These are phyloP conservation scores for Oophaga sylvatica DNA, from an alignment of 2,797 vertebrate species.

Conservation along the genomic window DNA sequence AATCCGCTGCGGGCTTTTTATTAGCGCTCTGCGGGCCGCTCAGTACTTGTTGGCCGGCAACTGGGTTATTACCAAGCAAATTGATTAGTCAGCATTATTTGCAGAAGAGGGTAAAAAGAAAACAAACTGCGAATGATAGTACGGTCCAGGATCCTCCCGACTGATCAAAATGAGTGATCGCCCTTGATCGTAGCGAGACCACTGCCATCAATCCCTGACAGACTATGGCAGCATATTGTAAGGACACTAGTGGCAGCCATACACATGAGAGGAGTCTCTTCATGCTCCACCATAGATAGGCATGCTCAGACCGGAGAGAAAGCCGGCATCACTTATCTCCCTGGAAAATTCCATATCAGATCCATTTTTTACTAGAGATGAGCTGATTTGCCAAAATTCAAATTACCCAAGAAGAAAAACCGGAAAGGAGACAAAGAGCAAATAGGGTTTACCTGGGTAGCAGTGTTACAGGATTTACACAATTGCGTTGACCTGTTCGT, in stretches of 20 bases:
- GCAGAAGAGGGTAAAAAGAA: background rate
- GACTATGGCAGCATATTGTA: background rate
- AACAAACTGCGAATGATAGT: background rate
- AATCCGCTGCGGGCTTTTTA: conserved; percentile 5
- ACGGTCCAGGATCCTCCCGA: background rate
- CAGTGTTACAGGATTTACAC: too few relatives aligned
- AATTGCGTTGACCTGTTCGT: too few relatives aligned
- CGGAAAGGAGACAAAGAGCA: too few relatives aligned
- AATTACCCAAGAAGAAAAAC: too few relatives aligned
- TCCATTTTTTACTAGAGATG: too few relatives aligned
- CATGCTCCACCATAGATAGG: background rate
- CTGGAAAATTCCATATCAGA: too few relatives aligned
- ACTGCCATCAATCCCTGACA: background rate
- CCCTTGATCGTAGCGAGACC: background rate
- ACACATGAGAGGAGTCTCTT: background rate
- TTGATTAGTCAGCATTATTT: background rate
- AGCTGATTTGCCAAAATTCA: too few relatives aligned
- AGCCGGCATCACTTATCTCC: too few relatives aligned
- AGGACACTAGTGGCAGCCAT: background rate
- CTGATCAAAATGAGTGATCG: background rate
- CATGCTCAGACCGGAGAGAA: background rate
- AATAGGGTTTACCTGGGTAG: background rate
- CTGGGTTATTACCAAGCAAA: background rate
- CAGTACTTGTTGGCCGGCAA: background rate
- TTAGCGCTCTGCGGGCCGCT: background rate